Conservation (phyloP, 2,797 vertebrate genomes). For the Poecilia wingei region DNA sequence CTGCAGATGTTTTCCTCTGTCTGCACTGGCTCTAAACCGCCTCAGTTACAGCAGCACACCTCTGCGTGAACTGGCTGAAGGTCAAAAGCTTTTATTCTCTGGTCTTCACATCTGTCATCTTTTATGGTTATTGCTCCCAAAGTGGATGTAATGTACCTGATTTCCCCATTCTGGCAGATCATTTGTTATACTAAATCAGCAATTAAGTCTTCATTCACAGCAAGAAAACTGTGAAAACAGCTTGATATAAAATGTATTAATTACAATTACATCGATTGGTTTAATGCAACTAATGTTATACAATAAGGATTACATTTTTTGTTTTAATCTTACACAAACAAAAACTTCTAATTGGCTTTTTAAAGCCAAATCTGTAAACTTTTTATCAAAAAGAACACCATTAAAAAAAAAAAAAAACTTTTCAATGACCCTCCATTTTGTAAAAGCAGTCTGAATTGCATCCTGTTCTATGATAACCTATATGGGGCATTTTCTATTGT, state of each 20-base stretch:
- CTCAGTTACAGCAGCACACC: not conserved
- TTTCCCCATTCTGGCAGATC: not conserved
- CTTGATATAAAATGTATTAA: not conserved
- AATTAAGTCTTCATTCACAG: not conserved
- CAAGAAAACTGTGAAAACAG: slow-evolving; percentile 1
- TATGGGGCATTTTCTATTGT: slow-evolving; percentile 37
- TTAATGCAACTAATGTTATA: not conserved
- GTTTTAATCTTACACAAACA: not conserved
- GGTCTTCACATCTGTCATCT: not conserved
- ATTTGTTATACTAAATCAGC: slow-evolving; percentile 3
- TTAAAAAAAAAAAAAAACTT: not conserved
- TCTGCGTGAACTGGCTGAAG: not conserved
- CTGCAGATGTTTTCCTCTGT: not conserved
- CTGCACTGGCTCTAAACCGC: not conserved
- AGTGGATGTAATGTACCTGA: not conserved
- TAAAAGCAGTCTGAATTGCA: not conserved
- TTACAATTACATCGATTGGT: not conserved
- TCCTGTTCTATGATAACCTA: not conserved
- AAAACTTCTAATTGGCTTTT: not conserved
- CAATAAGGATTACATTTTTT: not conserved
- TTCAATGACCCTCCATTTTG: not conserved
- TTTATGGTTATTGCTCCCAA: slow-evolving; percentile 3
- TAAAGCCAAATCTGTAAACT: not conserved
- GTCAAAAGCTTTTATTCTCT: not conserved
- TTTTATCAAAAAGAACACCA: not conserved